phyloP scores from a whole-genome alignment of 2,797 vertebrate species.

The Enteromius trimaculatus region DNA sequence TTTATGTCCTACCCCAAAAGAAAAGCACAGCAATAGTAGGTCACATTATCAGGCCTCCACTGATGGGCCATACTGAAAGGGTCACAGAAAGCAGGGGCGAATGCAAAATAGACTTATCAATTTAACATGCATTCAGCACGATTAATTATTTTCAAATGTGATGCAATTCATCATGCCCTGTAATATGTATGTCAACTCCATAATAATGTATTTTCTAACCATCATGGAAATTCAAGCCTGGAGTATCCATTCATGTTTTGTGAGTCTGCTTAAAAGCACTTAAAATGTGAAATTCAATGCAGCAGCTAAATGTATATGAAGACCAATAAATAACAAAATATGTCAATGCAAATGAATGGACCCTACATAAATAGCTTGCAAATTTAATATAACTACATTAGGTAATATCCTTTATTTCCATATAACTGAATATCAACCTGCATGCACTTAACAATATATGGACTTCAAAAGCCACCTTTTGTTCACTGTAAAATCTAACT shows the following conservation, averaged over 20 bases:
- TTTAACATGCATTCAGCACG: neutral
- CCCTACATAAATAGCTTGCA: neutral
- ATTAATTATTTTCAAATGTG: neutral
- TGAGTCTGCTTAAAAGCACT: neutral
- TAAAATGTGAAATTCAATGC: neutral
- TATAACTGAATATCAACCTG: neutral
- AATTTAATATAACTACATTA: neutral
- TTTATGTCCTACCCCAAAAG: neutral
- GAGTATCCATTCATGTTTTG: no score
- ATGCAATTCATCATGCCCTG: neutral
- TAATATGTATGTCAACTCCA: neutral
- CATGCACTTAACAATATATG: neutral
- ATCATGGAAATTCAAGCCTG: constrained; percentile 5
- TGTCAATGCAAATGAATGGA: neutral
- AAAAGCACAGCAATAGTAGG: neutral
- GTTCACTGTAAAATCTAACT: no score
- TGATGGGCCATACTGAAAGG: neutral
- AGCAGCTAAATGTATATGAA: neutral
- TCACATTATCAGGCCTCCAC: neutral
- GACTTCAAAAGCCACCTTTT: neutral
- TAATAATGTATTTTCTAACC: neutral
- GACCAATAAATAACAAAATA: neutral
- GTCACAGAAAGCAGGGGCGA: neutral
- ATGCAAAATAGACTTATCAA: neutral
- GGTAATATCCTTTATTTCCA: neutral